Conservation (phyloP, 2,113 vertebrate species). For the Aptenodytes forsteri region DNA sequence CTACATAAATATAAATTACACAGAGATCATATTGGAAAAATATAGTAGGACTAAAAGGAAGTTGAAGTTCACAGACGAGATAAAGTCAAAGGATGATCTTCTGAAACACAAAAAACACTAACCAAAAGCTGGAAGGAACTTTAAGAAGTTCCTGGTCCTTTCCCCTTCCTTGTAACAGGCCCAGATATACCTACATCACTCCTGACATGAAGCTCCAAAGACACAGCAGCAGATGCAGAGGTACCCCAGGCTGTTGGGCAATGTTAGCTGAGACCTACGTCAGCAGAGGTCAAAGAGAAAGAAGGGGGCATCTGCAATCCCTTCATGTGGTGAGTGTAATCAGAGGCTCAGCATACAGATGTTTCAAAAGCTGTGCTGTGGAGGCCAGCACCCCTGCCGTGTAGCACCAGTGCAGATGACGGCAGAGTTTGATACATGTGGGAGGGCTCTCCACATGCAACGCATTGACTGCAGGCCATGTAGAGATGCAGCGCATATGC, state of each 20-base stretch:
- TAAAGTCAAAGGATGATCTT: neutral
- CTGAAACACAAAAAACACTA: neutral
- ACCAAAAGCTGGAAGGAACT: neutral
- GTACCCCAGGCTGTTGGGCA: neutral
- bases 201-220: neutral
- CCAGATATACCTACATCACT: neutral
- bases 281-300: neutral
- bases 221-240: neutral
- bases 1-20: neutral
- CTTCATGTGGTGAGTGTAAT: neutral
- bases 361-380: neutral
- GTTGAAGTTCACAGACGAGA: neutral
- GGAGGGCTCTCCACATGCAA: neutral
- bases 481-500: accelerated
- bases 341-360: neutral
- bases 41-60: neutral
- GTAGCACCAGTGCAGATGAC: neutral
- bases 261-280: neutral
- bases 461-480: accelerated
- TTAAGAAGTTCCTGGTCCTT: neutral
- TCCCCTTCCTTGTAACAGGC: neutral
- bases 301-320: neutral
- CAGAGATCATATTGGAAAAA: neutral
- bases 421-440: neutral
- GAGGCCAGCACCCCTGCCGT: neutral